Base-by-base conservation (phyloP, 1,140 invertebrate genomes). In the Drosophila santomea region DNA sequence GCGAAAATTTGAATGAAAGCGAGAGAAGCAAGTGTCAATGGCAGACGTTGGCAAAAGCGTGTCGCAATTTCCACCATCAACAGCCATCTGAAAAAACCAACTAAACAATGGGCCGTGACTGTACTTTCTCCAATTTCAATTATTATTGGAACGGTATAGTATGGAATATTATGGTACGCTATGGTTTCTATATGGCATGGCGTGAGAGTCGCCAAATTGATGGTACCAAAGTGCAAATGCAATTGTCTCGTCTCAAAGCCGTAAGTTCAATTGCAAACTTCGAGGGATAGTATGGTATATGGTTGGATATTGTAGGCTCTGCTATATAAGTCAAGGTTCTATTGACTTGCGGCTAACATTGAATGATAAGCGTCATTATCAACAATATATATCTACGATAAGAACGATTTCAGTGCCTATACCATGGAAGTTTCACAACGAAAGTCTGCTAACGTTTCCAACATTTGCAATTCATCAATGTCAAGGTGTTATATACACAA, bases 1-100 rank as follows among this genome's bases (percentile, higher is more conserved):
- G 76, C 59, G 63, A 85, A 81, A 82, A 82, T 88, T 83, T 83
- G 67, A 88, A 88, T 88, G 83, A 88, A 88, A 89, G 79, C 54
- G 23, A 36, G 12, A 25, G 68, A 39, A 59, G 35, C 64, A 76
- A 71, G 78, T 79, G 80, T 86, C 82, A 85, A 81, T 85, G 78
- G 51, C 75, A 81, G 54, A 54, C 39, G 43, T 54, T 36, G 66
- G 59, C 78, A 82, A 83, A 84, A 88, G 82, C 83, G 83, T 86
- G 83, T 86, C 83, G 78, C 74, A 63, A 88, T 85, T 78, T 77
- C 75, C 82, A 86, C 62, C 79, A 60, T 56, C 61, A 54, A 66
- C 2, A 32, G 20, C 32, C 32, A 66, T 68, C 61, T 17, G 48
- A 43, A 25, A 62, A 66, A 36, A 44, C 4, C 55, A 36, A 59